These are phyloP conservation scores for Cryptoprocta ferox DNA, from an alignment of 2,797 vertebrate genomes.

Conservation along the genomic window DNA sequence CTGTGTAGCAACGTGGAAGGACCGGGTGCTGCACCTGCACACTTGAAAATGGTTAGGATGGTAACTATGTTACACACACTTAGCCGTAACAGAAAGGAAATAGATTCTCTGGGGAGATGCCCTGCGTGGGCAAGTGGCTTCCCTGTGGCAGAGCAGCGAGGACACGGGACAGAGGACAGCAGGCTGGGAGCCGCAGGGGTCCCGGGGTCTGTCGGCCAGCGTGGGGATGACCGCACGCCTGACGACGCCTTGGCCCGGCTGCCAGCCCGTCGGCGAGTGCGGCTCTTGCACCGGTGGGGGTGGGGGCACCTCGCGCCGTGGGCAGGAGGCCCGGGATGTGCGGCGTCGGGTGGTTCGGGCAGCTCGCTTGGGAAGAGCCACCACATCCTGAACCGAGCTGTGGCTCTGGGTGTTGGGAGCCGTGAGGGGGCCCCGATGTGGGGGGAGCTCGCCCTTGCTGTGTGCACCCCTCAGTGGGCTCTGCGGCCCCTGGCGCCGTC, in stretches of 20 bases:
- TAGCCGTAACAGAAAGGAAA: too few relatives aligned
- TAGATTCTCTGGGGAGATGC: neutral
- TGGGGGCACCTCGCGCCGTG: too few relatives aligned
- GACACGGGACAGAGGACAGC: rapidly evolving
- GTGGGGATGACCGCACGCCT: neutral
- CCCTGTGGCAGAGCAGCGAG: neutral
- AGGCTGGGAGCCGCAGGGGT: rapidly evolving
- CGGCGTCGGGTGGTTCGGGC: too few relatives aligned
- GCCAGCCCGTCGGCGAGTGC: too few relatives aligned
- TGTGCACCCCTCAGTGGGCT: neutral
- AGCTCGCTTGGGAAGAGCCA: too few relatives aligned
- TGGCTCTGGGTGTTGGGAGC: neutral
- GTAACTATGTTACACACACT: neutral
- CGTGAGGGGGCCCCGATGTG: neutral
- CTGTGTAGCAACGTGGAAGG: rapidly evolving
- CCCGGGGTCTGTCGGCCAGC: neutral
- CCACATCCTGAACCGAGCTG: neutral
- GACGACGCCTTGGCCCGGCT: neutral
- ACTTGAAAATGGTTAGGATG: neutral
- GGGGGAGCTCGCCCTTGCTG: neutral
- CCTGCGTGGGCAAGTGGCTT: rapidly evolving
- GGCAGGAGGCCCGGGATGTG: too few relatives aligned
- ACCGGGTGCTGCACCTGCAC: rapidly evolving
- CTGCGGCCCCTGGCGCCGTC: neutral
- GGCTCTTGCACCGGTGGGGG: too few relatives aligned